Evolutionary conservation across 2,797 vertebrate species (phyloP), one percentile per base, ranked within the genome.

Genomic region (Schizothorax lantsangensis): DNA sequence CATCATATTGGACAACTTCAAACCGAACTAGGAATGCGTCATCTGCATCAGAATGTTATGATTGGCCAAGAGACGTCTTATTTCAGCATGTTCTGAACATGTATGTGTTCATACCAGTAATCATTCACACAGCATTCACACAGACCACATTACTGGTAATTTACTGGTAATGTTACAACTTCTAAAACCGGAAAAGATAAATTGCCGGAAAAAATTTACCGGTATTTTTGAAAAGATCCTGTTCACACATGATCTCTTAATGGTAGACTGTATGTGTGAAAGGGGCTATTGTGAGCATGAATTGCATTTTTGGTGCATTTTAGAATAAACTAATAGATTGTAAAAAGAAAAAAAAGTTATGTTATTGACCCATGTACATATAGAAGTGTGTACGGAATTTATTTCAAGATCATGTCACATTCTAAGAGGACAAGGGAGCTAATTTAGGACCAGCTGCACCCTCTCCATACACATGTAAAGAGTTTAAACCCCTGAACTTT

Each of bases 381-480:
- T 40, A 59, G 36, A 26, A 43, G 38, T 64, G 38, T 26, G 38
- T 43, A 49, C 0, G 3, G 10, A 81, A 33, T 49, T n/a, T 52
- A 23, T 81, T 69, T 68, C 9, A 69, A 81, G 38, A 62, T 47
- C 40, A 3, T 5, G 38, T 62, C 38, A n/a, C 40, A 62, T 62
- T 84, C 64, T 15, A 38, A 66, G 43, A 66, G 23, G 30, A 12
- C 83, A 64, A 64, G 7, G 8, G 57, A 19, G 43, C 57, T 75
- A 49, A 75, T 75, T 74, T 23, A 47, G 9, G 12, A 62, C 40
- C 36, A 59, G 52, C 23, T 52, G 14, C 23, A 21, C 36, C 14
- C 66, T 82, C 6, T 73, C 6, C 26, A 64, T 59, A 75, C 33
- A n/a, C 57, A 79, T 43, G 77, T 26, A 19, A 57, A 78, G 38